phyloP scores from a whole-genome alignment of 2,888 invertebrate genomes.

The Sialis fuliginosa region DNA sequence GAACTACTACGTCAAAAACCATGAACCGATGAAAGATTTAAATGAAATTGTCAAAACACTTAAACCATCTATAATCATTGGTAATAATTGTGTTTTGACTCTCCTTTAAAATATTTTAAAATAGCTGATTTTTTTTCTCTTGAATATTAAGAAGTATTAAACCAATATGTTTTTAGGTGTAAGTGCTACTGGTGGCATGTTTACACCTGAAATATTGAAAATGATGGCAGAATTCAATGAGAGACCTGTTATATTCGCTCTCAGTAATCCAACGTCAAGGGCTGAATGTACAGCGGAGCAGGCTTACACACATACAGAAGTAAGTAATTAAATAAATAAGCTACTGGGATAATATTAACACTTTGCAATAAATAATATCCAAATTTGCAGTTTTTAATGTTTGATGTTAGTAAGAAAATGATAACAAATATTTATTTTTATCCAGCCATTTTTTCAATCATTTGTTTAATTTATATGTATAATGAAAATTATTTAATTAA shows the following conservation, averaged over 20 bases:
- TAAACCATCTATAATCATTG: constrained; percentile 77
- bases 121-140: neutral
- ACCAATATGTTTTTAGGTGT: constrained; percentile 55
- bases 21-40: constrained; percentile 60
- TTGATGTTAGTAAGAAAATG: too few species aligned
- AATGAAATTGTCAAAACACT: constrained; percentile 62
- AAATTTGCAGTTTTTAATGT: too few species aligned
- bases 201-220: constrained; percentile 69
- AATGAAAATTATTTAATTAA: too few species aligned
- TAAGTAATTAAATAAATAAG: constrained; percentile 21
- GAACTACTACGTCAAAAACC: constrained; percentile 55
- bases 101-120: neutral
- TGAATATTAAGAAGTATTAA: too few species aligned
- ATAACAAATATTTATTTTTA: too few species aligned
- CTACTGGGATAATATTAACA: neutral
- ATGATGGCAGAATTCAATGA: constrained; percentile 78
- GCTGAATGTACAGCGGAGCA: constrained; percentile 97
- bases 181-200: constrained; percentile 80
- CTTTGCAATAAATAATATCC: too few species aligned
- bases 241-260: constrained; percentile 85
- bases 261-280: constrained; percentile 94
- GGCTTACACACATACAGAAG: constrained; percentile 81
- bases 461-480: too few species aligned
- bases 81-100: constrained; percentile 35
- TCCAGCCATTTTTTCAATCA: too few species aligned